Evolutionary conservation across 2,797 vertebrate genomes (phyloP), one percentile per base, ranked within the genome.

Genomic region (Tadarida brasiliensis): DNA sequence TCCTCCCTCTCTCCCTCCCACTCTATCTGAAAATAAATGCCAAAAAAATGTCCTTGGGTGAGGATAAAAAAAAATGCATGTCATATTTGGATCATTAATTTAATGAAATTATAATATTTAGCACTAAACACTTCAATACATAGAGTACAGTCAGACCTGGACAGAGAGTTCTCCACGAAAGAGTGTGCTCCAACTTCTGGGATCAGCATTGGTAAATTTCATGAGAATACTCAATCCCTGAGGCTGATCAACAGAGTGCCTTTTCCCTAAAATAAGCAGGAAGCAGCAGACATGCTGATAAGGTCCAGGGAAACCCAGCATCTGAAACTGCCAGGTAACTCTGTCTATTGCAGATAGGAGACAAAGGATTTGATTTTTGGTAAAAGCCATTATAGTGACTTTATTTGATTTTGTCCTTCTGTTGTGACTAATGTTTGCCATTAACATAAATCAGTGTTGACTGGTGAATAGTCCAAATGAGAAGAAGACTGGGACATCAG

Each of bases 381-480:
- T 92, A 90, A 94, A 90, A 92, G 63, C 22, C 56, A 83, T 86
- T 94, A 83, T 20, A 87, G 17, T 71, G 63, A 90, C 70, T 92
- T 94, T 26, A 94, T 94, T 76, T 47, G 39, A 92, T 90, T 78
- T 92, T 65, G 47, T 71, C 61, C 92, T 78, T 87, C 63, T 90
- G 49, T 78, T 94, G 61, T 77, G 78, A 54, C 86, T 83, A 59
- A 59, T 59, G 19, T 59, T 92, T 82, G 39, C 35, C 28, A 73
- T 82, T 63, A 84, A 81, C 70, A 70, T 89, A 81, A 86, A 92
- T 96, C 35, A 92, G n/a, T 92, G n/a, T 67, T 90, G 68, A 89
- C 47, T 44, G 68, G 86, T 30, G 22, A 89, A 74, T 47, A 28
- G 51, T 90, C 71, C 24, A 71, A 2, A 92, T 82, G 76, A 63